phyloP scores from a whole-genome alignment of 2,113 vertebrate genomes.

The Etheostoma spectabile region DNA sequence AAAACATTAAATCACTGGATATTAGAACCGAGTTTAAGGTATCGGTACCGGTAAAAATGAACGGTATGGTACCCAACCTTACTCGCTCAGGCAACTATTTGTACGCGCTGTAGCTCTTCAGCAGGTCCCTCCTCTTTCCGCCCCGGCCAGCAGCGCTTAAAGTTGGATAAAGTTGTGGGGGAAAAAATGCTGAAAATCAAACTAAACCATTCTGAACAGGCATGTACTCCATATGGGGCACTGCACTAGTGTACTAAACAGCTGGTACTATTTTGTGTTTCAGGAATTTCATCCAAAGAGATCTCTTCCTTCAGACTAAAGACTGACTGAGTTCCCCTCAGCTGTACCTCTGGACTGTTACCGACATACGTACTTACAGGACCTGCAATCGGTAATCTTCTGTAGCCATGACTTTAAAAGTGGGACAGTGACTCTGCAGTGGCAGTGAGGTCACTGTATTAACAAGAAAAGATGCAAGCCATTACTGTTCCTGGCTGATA shows the following conservation, averaged over 20 bases:
- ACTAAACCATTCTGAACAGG: no score
- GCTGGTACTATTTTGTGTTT: neutral
- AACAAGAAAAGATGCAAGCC: slow-evolving; percentile 7
- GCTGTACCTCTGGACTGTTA: neutral
- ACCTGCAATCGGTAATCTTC: neutral
- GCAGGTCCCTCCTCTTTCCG: no score
- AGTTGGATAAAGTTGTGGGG: no score
- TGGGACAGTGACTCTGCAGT: neutral
- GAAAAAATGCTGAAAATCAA: no score
- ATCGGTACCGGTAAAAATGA: no score
- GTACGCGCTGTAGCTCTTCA: no score
- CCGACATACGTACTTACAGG: slow-evolving; percentile 5
- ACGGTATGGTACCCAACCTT: no score
- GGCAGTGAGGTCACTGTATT: neutral
- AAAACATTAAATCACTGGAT: no score
- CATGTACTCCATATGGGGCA: no score
- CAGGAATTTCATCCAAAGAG: slow-evolving; percentile 28
- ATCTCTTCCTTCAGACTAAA: slow-evolving; percentile 7
- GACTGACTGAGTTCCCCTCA: neutral
- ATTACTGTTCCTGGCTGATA: slow-evolving; percentile 36
- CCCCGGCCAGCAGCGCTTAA: no score
- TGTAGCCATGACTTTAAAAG: slow-evolving; percentile 42
- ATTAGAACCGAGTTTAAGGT: no score
- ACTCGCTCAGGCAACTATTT: no score
- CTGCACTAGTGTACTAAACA: neutral